Evolutionary conservation across 2,113 vertebrate genomes (phyloP), one percentile per base, ranked within the genome.

Genomic region (Actenoides hombroni): DNA sequence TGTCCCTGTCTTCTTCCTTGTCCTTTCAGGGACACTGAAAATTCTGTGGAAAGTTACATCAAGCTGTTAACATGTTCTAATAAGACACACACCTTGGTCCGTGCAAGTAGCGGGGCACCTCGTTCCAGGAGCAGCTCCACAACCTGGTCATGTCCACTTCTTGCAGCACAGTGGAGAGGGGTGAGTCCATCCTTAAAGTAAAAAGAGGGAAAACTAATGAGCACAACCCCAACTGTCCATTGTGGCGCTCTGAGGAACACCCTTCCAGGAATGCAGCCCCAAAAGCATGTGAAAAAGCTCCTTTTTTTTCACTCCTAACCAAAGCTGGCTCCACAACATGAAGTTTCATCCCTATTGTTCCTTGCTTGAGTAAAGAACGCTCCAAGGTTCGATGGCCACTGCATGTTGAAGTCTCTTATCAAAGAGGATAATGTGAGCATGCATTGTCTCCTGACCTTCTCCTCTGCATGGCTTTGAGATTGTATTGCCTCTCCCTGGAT

Each of bases 111-210:
- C 1, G 99, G 99, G 1, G 99, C 99, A 76, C 99, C 99, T 94
- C 99, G 98, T 96, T 99, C 99, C 96, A 99, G 97, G 88, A 99
- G 98, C 59, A 99, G 98, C 95, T 99, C 99, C 78, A 99, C 99
- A n/a, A 99, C 99, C 5, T 98, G 97, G 78, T 99, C 99, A 6
- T 99, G 99, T 42, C 99, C 99, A 61, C 99, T 99, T 25, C 99
- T 98, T 5, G 99, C 99, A 5, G 99, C 99, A 88, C 99, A 99
- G 96, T 99, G 99, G 56, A 99, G 98, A 0, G 99, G 99, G 9
- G 99, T 99, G 83, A 99, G 97, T 23, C 99, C 99, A 21, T 99
- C 99, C 99, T 99, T 87, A 31, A 86, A 86, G 85, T 6, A 88
- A 80, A 97, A 94, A 16, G 11, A 92, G 35, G 84, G n/a, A 63